Evolutionary conservation across 2,113 vertebrate species (phyloP).

Genomic region (Gavia stellata): DNA sequence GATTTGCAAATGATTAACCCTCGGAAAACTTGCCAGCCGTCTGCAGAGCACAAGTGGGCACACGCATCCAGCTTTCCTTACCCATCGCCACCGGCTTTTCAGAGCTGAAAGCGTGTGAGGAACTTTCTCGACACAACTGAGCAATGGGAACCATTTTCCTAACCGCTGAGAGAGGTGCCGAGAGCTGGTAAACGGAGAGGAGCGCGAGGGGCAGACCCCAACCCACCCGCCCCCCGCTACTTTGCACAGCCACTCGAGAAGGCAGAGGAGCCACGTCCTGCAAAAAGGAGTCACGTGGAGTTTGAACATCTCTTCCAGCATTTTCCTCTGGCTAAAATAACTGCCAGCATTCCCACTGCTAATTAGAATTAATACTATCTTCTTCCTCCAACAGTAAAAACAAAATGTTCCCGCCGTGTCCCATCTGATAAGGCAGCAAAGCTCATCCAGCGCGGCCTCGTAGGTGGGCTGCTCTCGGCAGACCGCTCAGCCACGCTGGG

Average conservation of each 20-base stretch:
- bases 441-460: background rate
- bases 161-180: background rate
- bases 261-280: fast-evolving
- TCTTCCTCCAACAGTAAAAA: background rate
- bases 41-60: fast-evolving
- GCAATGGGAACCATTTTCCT: background rate
- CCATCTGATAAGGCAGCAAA: background rate
- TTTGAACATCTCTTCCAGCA: background rate
- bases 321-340: background rate
- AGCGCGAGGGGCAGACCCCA: background rate
- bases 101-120: fast-evolving
- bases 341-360: background rate
- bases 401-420: background rate
- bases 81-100: background rate
- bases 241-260: background rate
- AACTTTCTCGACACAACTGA: background rate
- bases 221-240: fast-evolving
- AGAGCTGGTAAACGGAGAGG: background rate
- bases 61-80: background rate
- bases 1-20: background rate
- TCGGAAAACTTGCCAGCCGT: background rate
- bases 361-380: background rate
- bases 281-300: fast-evolving
- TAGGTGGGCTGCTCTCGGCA: background rate
- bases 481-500: background rate